Conservation (phyloP, 2,113 vertebrate species). For the Macaca mulatta region DNA sequence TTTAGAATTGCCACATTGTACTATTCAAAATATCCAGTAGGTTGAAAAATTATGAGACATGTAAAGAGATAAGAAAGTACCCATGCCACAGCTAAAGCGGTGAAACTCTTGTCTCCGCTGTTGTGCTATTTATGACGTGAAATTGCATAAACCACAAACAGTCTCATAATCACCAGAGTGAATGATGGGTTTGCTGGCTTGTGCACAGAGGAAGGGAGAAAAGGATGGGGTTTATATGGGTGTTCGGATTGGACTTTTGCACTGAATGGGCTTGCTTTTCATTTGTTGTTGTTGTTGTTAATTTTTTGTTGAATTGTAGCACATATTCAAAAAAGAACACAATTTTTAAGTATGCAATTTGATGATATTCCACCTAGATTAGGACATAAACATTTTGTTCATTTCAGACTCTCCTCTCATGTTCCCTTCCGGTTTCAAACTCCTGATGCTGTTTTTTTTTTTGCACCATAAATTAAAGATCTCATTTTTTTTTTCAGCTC, state of each 20-base stretch:
- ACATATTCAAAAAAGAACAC: neutral
- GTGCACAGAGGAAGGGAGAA: no score
- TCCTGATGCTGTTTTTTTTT: neutral
- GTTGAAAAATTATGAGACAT: neutral
- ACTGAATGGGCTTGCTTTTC: neutral
- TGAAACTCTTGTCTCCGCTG: neutral
- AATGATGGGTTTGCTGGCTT: neutral
- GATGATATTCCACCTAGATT: neutral
- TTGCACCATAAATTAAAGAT: neutral
- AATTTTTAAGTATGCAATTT: neutral
- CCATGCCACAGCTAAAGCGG: neutral
- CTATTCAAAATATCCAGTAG: neutral
- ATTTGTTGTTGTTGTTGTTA: neutral
- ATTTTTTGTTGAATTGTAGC: neutral
- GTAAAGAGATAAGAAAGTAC: neutral
- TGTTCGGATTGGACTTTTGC: neutral
- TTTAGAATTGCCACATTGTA: neutral
- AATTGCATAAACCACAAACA: neutral
- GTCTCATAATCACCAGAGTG: no score
- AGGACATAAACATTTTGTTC: neutral
- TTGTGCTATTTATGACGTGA: neutral
- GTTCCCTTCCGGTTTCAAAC: neutral
- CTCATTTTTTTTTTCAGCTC: neutral
- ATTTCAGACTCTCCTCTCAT: neutral
- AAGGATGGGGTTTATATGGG: accelerated